Conservation (phyloP, 2,797 vertebrate species). For the Danio kyathit region DNA sequence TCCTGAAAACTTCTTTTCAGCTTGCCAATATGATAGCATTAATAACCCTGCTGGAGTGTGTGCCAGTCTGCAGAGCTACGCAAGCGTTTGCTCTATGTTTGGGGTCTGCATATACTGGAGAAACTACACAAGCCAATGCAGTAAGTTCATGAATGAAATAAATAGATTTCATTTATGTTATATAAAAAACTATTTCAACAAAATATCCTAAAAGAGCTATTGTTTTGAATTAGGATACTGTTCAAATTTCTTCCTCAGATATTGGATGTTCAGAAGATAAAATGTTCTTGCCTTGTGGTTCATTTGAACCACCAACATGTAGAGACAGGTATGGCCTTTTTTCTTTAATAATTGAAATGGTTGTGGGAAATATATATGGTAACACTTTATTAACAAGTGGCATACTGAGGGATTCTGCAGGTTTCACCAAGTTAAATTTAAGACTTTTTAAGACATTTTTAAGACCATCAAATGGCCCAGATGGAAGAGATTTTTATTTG, state of each 20-base stretch:
- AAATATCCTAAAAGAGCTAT: background rate
- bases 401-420: no score
- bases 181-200: background rate
- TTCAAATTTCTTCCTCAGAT: slow-evolving; percentile 67
- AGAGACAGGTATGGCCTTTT: slow-evolving; percentile 72
- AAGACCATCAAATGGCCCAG: no score
- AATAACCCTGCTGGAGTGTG: slow-evolving; percentile 72
- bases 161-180: background rate
- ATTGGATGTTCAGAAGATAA: slow-evolving; percentile 76
- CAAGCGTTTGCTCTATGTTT: slow-evolving; percentile 76
- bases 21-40: slow-evolving; percentile 82
- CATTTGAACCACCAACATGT: slow-evolving; percentile 78
- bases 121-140: slow-evolving; percentile 74
- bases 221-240: background rate
- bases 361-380: no score
- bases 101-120: slow-evolving; percentile 85
- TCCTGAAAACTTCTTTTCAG: slow-evolving; percentile 75
- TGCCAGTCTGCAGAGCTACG: slow-evolving; percentile 83
- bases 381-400: no score
- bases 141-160: slow-evolving; percentile 71
- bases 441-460: no score
- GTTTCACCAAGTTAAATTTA: no score
- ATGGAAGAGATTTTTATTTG: no score
- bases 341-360: background rate
- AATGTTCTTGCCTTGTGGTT: slow-evolving; percentile 85